phyloP scores from a whole-genome alignment of 1,140 invertebrate species.

The Panagrolaimus sp. region DNA sequence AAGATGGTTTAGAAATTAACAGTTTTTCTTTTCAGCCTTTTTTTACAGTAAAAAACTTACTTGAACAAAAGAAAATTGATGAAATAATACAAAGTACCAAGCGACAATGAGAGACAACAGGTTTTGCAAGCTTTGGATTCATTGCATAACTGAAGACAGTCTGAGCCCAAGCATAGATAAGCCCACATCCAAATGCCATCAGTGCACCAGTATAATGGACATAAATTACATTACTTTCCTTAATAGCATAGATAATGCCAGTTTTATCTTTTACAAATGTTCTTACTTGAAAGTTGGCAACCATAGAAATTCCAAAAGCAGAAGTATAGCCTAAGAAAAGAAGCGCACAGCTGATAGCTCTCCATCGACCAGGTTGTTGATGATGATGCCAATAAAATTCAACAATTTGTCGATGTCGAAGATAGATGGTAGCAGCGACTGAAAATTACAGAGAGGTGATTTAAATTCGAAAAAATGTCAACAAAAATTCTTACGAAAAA shows the following conservation, averaged over 20 bases:
- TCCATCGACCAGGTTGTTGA: conserved; percentile 44
- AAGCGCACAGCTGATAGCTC: conserved; percentile 30
- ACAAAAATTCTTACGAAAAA: conserved; percentile 48
- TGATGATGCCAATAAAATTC: conserved; percentile 49
- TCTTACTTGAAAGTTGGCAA: conserved; percentile 60
- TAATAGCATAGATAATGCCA: conserved; percentile 26
- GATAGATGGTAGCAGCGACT: conserved; percentile 43
- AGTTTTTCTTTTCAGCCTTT: too few relatives aligned
- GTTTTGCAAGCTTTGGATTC: conserved; percentile 56
- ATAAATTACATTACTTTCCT: conserved; percentile 58
- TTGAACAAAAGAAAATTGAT: conserved; percentile 47
- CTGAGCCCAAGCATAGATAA: conserved; percentile 54
- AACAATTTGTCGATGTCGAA: conserved; percentile 49
- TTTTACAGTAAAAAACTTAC: too few relatives aligned
- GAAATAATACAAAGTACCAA: conserved; percentile 49
- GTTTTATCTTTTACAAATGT: neutral
- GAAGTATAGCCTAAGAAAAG: conserved; percentile 57
- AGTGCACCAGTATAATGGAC: conserved; percentile 59
- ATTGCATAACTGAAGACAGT: conserved; percentile 57
- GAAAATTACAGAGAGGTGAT: too few relatives aligned
- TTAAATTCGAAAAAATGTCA: too few relatives aligned
- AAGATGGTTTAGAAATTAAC: too few relatives aligned
- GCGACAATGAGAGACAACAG: conserved; percentile 52
- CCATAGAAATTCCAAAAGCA: conserved; percentile 60
- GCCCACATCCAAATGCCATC: conserved; percentile 57